These are phyloP conservation scores for Onychomys arenicola DNA, from an alignment of 2,797 vertebrate genomes.

Conservation along the genomic window DNA sequence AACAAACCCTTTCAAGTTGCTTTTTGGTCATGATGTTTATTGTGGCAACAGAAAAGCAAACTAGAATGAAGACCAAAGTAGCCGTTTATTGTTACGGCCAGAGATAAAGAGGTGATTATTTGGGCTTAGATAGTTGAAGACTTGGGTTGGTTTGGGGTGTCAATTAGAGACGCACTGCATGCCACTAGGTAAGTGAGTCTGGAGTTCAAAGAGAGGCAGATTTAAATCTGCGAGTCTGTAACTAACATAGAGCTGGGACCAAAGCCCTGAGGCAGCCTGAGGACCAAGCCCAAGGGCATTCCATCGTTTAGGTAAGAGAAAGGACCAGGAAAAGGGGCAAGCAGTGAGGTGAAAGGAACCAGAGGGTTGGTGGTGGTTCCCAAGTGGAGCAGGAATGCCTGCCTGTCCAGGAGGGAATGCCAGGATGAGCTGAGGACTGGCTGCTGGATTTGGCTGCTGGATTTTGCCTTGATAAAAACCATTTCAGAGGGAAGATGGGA, in stretches of 20 bases:
- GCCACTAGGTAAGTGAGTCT: neutral
- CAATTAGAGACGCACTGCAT: neutral
- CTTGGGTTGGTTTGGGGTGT: slow-evolving; percentile 10
- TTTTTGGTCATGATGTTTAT: neutral
- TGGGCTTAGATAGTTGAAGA: neutral
- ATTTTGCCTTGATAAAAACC: slow-evolving; percentile 1
- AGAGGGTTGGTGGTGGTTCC: neutral
- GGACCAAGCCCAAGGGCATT: neutral
- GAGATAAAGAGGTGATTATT: neutral
- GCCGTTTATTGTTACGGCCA: neutral
- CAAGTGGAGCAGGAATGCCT: neutral
- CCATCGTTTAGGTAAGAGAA: neutral
- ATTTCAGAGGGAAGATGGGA: neutral
- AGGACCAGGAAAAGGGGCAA: neutral
- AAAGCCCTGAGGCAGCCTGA: neutral
- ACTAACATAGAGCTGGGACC: neutral
- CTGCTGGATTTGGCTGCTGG: neutral
- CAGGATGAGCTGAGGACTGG: neutral
- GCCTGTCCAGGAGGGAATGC: neutral
- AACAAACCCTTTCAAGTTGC: neutral
- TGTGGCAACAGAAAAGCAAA: neutral
- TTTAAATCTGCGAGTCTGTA: neutral
- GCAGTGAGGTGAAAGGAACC: neutral
- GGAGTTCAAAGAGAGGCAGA: neutral
- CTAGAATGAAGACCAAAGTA: neutral